Conservation (phyloP, 1,140 invertebrate species). For the Drosophila funebris region DNA sequence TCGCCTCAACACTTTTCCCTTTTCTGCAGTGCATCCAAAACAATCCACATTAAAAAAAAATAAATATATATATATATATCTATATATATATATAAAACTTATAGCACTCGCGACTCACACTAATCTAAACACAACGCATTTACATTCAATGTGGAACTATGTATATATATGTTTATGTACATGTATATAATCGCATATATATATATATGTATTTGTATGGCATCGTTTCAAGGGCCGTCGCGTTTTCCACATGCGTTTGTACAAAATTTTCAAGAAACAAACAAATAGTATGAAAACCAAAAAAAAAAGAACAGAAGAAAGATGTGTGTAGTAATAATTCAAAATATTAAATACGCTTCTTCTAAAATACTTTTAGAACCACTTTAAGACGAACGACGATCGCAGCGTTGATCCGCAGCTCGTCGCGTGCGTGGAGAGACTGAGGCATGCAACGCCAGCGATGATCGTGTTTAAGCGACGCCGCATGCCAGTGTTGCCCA, state of each 20-base stretch:
- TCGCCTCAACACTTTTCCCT: slow-evolving; percentile 21
- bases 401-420: slow-evolving; percentile 60
- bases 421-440: slow-evolving; percentile 59
- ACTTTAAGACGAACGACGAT: slow-evolving; percentile 37
- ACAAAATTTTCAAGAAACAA: slow-evolving; percentile 13
- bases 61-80: background rate
- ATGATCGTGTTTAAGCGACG: slow-evolving; percentile 42
- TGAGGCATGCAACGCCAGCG: slow-evolving; percentile 50
- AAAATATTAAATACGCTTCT: slow-evolving; percentile 38
- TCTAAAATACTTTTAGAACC: slow-evolving; percentile 24
- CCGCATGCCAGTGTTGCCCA: slow-evolving; percentile 25
- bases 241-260: slow-evolving; percentile 36
- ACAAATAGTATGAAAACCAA: slow-evolving; percentile 17
- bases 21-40: slow-evolving; percentile 2
- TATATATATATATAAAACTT: slow-evolving; percentile 6
- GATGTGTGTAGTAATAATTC: slow-evolving; percentile 5
- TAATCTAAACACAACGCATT: slow-evolving; percentile 36
- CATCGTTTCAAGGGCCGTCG: slow-evolving; percentile 42
- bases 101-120: slow-evolving; percentile 47
- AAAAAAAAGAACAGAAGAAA: slow-evolving; percentile 40
- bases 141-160: slow-evolving; percentile 29
- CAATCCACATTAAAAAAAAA: slow-evolving; percentile 26
- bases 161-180: slow-evolving; percentile 2
- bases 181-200: slow-evolving; percentile 2
- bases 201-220: slow-evolving; percentile 7